Conservation (phyloP, 53 echinoderm and acorn worm genomes). For the Arbacia lixula region DNA sequence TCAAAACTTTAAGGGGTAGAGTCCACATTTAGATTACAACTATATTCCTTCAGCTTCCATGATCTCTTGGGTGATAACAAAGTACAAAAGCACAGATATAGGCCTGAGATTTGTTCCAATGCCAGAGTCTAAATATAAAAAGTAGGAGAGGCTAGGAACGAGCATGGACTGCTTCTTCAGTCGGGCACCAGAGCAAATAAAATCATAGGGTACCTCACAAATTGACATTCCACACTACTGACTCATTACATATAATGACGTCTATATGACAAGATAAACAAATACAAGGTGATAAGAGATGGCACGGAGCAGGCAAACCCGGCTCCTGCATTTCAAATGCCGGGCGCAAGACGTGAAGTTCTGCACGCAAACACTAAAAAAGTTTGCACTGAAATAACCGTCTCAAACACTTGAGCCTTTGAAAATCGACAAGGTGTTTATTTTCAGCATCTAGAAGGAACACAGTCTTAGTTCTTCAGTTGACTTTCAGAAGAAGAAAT, state of each 20-base stretch:
- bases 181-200: no score
- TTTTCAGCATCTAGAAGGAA: slow-evolving; percentile 2
- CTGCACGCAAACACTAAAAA: slow-evolving; percentile 21
- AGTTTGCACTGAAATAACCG: neutral
- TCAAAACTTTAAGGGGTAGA: no score
- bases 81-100: no score
- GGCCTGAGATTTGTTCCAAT: no score
- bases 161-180: no score
- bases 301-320: slow-evolving; percentile 6
- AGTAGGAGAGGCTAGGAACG: no score
- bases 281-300: neutral
- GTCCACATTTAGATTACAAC: no score
- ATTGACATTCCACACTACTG: slow-evolving; percentile 10
- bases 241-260: slow-evolving; percentile 17
- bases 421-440: slow-evolving; percentile 33
- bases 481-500: slow-evolving; percentile 27
- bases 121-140: no score
- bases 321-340: slow-evolving; percentile 8
- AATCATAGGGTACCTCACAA: no score
- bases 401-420: slow-evolving; percentile 18
- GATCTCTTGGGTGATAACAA: no score
- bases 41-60: no score
- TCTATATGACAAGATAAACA: no score
- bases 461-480: neutral
- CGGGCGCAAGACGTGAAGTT: neutral